These are phyloP conservation scores for Orchesella cincta DNA, from an alignment of 1,140 invertebrate genomes.

Conservation along the genomic window DNA sequence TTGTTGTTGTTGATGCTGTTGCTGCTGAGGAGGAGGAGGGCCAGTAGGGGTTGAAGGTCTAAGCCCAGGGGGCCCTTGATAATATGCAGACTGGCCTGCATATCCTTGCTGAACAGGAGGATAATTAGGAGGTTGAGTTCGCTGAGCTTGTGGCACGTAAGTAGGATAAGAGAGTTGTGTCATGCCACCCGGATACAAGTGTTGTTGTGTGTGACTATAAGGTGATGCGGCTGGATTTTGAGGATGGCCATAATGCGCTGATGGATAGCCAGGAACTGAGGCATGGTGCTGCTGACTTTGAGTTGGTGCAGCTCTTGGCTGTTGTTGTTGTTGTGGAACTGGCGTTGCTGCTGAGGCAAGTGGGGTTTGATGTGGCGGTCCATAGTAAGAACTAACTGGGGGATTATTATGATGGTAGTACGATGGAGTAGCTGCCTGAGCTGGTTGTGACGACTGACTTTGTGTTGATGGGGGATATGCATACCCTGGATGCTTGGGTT, in stretches of 20 bases:
- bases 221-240: constrained; percentile 47
- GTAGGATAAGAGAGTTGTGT: constrained; percentile 34
- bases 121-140: constrained; percentile 42
- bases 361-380: constrained; percentile 40
- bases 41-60: constrained; percentile 22
- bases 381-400: constrained; percentile 35
- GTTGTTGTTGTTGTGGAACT: constrained; percentile 16
- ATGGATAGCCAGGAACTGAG: constrained; percentile 33
- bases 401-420: not conserved
- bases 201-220: constrained; percentile 49
- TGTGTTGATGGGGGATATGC: constrained; percentile 1
- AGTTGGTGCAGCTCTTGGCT: constrained; percentile 29
- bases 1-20: no score
- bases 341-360: constrained; percentile 34
- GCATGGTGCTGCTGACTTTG: constrained; percentile 26
- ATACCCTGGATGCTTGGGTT: not conserved
- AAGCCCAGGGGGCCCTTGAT: constrained; percentile 32
- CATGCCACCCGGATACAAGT: constrained; percentile 8
- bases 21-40: not conserved
- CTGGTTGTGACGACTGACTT: constrained; percentile 7
- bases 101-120: constrained; percentile 28
- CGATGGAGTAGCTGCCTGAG: not conserved
- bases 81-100: not conserved
- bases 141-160: constrained; percentile 29
- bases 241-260: constrained; percentile 35